Evolutionary conservation across 2,113 vertebrate genomes (phyloP).

Genomic region (Bucco capensis): DNA sequence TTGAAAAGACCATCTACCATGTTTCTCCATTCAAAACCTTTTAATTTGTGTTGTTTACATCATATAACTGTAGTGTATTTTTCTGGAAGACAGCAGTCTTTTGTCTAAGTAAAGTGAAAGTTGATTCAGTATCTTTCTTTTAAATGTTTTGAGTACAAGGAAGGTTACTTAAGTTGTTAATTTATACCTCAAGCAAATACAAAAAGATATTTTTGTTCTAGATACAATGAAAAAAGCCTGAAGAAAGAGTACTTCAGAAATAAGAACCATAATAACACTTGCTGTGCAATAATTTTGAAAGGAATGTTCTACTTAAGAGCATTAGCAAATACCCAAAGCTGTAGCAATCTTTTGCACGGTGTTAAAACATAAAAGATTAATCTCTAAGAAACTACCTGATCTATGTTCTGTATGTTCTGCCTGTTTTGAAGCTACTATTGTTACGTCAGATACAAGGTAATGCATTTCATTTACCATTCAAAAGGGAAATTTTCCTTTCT

Average conservation of each 20-base stretch:
- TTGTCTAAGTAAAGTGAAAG: background rate
- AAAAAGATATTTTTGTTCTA: background rate
- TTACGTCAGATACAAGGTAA: background rate
- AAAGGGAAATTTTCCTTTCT: background rate
- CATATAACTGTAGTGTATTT: background rate
- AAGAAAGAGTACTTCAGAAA: background rate
- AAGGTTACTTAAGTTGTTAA: background rate
- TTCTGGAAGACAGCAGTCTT: slow-evolving; percentile 10
- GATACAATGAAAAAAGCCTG: background rate
- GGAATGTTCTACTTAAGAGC: background rate
- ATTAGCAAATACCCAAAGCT: background rate
- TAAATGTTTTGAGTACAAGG: background rate
- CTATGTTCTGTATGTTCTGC: background rate
- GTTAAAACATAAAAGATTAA: background rate
- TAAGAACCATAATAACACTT: background rate
- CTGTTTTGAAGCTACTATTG: background rate
- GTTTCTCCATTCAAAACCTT: slow-evolving; percentile 1
- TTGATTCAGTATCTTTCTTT: background rate
- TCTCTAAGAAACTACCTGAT: slow-evolving; percentile 2
- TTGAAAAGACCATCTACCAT: slow-evolving; percentile 18
- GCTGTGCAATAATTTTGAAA: slow-evolving; percentile 21
- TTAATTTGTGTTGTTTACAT: slow-evolving; percentile 41
- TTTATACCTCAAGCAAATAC: slow-evolving; percentile 42
- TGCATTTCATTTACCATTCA: background rate
- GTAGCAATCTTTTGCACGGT: slow-evolving; percentile 29